phyloP scores from a whole-genome alignment of 2,888 invertebrate species.

The Lissonota sp. region DNA sequence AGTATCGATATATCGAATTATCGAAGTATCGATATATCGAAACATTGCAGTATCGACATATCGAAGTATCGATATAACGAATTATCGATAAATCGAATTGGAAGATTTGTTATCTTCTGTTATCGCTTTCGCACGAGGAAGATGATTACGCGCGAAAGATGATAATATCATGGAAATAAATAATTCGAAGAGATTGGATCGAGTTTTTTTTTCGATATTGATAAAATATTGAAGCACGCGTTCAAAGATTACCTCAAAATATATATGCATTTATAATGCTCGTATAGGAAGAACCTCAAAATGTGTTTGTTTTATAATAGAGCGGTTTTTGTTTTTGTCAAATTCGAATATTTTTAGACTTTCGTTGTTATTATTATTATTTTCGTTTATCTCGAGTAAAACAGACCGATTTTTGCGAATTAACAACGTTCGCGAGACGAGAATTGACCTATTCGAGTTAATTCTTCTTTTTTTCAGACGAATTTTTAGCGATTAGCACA shows the following conservation, averaged over 20 bases:
- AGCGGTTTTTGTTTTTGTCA: constrained; percentile 41
- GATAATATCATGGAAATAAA: constrained; percentile 61
- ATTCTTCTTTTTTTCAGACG: neutral
- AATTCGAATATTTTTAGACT: constrained; percentile 9
- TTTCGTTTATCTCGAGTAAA: no score
- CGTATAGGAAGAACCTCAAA: constrained; percentile 59
- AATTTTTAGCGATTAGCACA: constrained; percentile 10
- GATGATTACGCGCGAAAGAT: constrained; percentile 18
- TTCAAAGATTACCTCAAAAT: constrained; percentile 49
- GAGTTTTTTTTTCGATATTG: constrained; percentile 47
- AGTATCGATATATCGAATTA: constrained; percentile 5
- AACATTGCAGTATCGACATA: neutral
- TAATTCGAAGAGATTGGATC: constrained; percentile 41
- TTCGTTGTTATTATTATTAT: neutral
- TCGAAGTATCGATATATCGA: constrained; percentile 17
- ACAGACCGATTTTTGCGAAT: neutral
- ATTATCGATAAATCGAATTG: constrained; percentile 10
- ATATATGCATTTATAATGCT: constrained; percentile 43
- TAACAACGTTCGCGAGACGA: constrained; percentile 14
- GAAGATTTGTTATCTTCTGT: constrained; percentile 23
- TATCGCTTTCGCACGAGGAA: constrained; percentile 29
- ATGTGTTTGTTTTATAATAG: constrained; percentile 53
- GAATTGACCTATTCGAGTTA: constrained; percentile 5
- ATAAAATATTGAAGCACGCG: constrained; percentile 71
- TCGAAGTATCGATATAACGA: constrained; percentile 9